A percentile compares a stretch with the other conserved stretches of the same genome.
Conservation (phyloP, 2,888 invertebrate species). For the Amphipyra berbera region DNA sequence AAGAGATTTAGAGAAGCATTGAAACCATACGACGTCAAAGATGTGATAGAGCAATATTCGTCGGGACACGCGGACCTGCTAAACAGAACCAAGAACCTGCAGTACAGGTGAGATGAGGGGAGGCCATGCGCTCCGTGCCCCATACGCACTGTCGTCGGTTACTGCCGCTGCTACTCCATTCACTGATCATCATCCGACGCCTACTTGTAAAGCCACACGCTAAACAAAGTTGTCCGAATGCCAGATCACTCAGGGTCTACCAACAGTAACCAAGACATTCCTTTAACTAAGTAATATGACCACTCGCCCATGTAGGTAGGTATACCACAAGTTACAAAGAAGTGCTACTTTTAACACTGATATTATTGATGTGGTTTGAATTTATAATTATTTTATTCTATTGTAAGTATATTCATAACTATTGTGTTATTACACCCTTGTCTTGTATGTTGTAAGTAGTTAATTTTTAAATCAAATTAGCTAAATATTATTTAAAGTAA, state of each 20-base stretch:
- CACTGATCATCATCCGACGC: constrained; percentile 66
- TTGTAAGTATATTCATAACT: constrained; percentile 20
- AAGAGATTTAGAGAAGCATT: constrained; percentile 97
- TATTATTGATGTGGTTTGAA: constrained; percentile 32
- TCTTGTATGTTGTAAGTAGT: constrained; percentile 29
- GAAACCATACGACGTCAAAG: constrained; percentile 98
- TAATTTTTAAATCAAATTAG: constrained; percentile 7
- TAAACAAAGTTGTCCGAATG: constrained; percentile 23
- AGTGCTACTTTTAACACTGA: constrained; percentile 7
- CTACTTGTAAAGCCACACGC: constrained; percentile 55
- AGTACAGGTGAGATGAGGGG: constrained; percentile 92
- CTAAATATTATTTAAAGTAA: background rate
- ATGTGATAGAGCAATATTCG: constrained; percentile 98
- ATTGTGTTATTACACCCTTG: constrained; percentile 24
- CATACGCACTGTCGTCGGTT: constrained; percentile 53
- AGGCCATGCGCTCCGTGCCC: constrained; percentile 44
- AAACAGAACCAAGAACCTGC: constrained; percentile 96
- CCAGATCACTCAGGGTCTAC: constrained; percentile 17
- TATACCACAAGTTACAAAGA: constrained; percentile 23
- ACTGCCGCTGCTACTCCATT: constrained; percentile 63
- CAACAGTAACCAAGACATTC: constrained; percentile 36
- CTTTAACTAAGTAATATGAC: constrained; percentile 46
- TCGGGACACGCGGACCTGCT: constrained; percentile 96
- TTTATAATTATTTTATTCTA: constrained; percentile 22
- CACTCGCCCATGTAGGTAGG: constrained; percentile 34